Evolutionary conservation across 2,797 vertebrate species (phyloP).

Genomic region (Acipenser ruthenus): DNA sequence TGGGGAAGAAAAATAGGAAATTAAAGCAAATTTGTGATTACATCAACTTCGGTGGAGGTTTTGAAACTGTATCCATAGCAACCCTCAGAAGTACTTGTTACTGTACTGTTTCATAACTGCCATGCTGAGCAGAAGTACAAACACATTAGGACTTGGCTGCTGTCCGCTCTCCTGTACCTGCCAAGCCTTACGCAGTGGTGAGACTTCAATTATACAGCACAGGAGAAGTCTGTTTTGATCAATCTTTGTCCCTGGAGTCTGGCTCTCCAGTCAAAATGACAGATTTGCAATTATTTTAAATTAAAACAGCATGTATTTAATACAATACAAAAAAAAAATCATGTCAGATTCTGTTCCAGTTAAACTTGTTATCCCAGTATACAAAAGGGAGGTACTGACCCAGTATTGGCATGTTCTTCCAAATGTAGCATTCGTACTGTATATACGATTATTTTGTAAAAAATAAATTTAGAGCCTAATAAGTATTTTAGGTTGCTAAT

Average conservation of each 20-base stretch:
- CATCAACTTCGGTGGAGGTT: not conserved
- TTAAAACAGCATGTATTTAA: not conserved
- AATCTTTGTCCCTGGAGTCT: not conserved
- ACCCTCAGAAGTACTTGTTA: slow-evolving; percentile 8
- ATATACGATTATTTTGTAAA: too few species aligned
- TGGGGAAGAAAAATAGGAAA: slow-evolving; percentile 4
- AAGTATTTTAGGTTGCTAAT: too few species aligned
- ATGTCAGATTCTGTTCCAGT: too few species aligned
- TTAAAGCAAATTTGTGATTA: not conserved
- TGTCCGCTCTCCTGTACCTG: slow-evolving; percentile 3
- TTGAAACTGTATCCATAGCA: slow-evolving; percentile 11
- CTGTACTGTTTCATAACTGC: not conserved
- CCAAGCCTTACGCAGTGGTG: slow-evolving; percentile 12
- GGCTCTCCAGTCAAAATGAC: not conserved
- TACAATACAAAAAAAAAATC: too few species aligned
- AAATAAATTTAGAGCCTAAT: too few species aligned
- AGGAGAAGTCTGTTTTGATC: slow-evolving; percentile 7
- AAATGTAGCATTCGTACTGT: too few species aligned
- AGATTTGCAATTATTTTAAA: not conserved
- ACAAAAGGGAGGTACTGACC: too few species aligned
- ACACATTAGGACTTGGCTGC: slow-evolving; percentile 3
- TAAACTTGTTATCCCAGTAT: too few species aligned
- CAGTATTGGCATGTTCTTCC: too few species aligned
- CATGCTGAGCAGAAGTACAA: slow-evolving; percentile 2
- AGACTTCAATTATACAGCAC: not conserved